Evolutionary conservation across 2,888 invertebrate species (phyloP), one percentile per base, ranked within the genome.

Genomic region (Morinoia aosen): DNA sequence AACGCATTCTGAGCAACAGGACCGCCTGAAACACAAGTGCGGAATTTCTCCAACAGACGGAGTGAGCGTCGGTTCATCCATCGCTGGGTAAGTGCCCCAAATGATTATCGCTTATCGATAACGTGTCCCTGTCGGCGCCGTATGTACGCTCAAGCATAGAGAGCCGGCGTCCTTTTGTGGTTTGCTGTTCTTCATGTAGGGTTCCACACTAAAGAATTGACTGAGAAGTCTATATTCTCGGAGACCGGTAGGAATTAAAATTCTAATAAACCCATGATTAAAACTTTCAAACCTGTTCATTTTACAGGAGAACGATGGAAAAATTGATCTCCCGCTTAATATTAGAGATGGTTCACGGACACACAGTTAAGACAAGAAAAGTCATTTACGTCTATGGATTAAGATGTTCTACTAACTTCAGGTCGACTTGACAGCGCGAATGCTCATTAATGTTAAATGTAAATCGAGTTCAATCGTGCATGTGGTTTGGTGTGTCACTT

Each of bases 51-150:
- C 76, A 76, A 25, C 76, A 76, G 76, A 76, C 76, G 33, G 76
- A 76, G 76, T 76, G 76, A 10, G 61, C 76, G 33, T 33, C 76
- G 33, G 76, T 76, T 76, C 76, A 76, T 33, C 76, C 76, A 76
- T 76, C 76, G 58, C 57, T 57, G 25, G 93, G 93, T 93, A 93
- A 93, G 93, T 56, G 57, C 57, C 93, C 16, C n/a, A 33, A 93
- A 93, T 93, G 93, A 93, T 93, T 93, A 93, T 93, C 16, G 93
- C 93, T 93, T 93, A 57, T 93, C 93, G 93, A 93, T 93, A 93
- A 56, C 57, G 57, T 57, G 57, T n/a, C 11, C 57, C 57, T 93
- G 57, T n/a, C 93, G 12, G 57, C 93, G 57, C 93, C 57, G 57
- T 93, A 57, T 33, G 16, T 57, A 57, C 93, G 93, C 58, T 57